Base-by-base conservation (phyloP, 1,140 invertebrate genomes). In the Aphelenchoides fujianensis region DNA sequence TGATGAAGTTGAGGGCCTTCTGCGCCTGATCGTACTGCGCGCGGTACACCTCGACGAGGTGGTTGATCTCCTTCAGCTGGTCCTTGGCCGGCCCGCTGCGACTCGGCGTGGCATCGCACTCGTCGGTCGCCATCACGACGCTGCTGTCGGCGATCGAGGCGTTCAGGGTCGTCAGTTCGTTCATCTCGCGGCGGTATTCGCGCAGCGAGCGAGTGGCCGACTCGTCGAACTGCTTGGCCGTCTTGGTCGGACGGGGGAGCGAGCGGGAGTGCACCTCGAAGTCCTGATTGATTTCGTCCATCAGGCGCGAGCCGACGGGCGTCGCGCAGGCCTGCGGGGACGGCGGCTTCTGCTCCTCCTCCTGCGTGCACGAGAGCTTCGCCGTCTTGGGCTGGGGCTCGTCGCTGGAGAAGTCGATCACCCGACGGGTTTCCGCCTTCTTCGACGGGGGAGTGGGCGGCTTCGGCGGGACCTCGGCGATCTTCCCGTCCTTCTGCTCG, bases 1-100 rank as follows among this genome's bases (percentile, higher is more conserved):
- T 66, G 28, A 36, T 66, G 9, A 34, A 66, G 1, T 12, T 12
- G n/a, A 66, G 32, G n/a, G 63, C 63, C 36, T 37, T 66, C 53
- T 66, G 16, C 0, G 63, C 63, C 63, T 66, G 63, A 66, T 66
- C 36, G 53, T 66, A 35, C 31, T 66, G 63, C 7, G 63, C 63
- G 12, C n/a, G n/a, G 63, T 16, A 2, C 16, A 66, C 32, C n/a
- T 31, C 16, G 27, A 66, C 36, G n/a, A 36, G 16, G 16, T 66
- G 12, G 31, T 34, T 3, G 12, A 66, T 31, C 31, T 61, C 16
- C 2, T 61, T 61, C 36, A 16, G n/a, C 19, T 19, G n/a, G 2
- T n/a, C n/a, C 59, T n/a, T n/a, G 16, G 16, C n/a, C 23, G 41
- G 12, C 23, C 12, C 12, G 41, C 23, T 48, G 12, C 23, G 41